Evolutionary conservation across 2,113 vertebrate genomes (phyloP).

Genomic region (Eurystomus gularis): DNA sequence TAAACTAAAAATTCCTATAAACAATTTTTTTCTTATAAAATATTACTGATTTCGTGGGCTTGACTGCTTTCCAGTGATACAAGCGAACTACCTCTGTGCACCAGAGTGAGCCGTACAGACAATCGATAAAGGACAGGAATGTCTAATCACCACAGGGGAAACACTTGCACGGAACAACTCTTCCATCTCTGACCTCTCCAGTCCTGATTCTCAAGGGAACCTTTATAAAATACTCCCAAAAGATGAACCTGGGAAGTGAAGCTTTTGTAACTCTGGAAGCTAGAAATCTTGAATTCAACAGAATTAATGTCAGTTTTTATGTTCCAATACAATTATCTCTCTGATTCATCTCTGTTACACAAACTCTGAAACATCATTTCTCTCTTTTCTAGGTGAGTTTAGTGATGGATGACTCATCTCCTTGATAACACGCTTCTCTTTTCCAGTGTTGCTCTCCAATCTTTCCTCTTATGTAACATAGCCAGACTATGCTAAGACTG

Average conservation of each 20-base stretch:
- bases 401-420: background rate
- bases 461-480: background rate
- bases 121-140: background rate
- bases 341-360: background rate
- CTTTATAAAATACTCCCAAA: background rate
- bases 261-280: background rate
- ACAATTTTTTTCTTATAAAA: background rate
- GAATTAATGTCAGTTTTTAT: background rate
- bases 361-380: background rate
- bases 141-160: background rate
- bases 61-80: background rate
- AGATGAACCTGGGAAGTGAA: background rate
- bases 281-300: background rate
- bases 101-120: background rate
- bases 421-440: background rate
- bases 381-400: background rate
- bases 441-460: background rate
- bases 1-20: background rate
- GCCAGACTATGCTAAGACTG: background rate
- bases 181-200: background rate
- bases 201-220: background rate
- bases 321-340: background rate
- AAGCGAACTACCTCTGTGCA: background rate
- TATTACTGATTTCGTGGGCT: background rate
- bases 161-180: background rate